Conservation (phyloP, 2,888 invertebrate species). For the Papilio protenor region DNA sequence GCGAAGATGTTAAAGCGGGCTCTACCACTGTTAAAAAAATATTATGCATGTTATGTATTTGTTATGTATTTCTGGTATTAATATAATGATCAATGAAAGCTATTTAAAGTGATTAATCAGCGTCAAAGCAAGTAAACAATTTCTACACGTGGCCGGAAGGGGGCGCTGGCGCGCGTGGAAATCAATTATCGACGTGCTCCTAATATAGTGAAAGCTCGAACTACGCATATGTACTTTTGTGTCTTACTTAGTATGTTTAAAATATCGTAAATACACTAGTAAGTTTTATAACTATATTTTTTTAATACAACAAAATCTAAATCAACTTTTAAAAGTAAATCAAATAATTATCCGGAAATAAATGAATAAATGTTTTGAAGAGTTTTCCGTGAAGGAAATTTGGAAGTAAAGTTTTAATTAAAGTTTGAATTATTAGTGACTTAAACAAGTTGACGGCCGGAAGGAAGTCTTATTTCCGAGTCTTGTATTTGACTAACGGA, state of each 20-base stretch:
- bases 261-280: background rate
- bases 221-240: background rate
- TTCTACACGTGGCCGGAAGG: conserved; percentile 2
- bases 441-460: background rate
- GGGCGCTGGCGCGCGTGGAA: background rate
- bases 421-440: background rate
- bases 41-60: no score
- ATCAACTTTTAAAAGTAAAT: no score
- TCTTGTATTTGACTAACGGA: background rate
- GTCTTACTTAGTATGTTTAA: background rate
- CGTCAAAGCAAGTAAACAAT: background rate
- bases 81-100: no score
- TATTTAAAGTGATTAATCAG: background rate
- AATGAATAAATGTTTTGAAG: background rate
- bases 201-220: background rate
- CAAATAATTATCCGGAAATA: no score
- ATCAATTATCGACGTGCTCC: conserved; percentile 11
- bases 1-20: no score
- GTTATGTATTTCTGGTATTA: no score
- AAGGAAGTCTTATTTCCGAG: background rate
- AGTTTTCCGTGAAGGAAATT: background rate
- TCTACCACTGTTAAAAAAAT: no score
- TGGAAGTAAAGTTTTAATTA: conserved; percentile 1
- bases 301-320: no score
- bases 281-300: no score